These are phyloP conservation scores for Piezodorus guildinii DNA, from an alignment of 1,140 invertebrate species.

Conservation along the genomic window DNA sequence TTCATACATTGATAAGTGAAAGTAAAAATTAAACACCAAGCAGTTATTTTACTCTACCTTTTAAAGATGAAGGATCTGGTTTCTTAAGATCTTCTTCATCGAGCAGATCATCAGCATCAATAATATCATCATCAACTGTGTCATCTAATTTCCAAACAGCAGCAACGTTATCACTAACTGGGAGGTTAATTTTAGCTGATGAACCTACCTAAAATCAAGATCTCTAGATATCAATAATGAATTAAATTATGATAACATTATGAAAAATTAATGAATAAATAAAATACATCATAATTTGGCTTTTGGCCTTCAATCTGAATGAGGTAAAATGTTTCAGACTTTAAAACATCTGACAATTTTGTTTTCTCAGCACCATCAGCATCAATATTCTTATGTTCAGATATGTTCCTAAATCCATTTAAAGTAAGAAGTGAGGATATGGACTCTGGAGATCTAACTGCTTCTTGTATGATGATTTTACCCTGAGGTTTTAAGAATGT, in stretches of 20 bases:
- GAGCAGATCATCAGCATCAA: constrained; percentile 76
- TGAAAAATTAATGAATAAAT: not conserved
- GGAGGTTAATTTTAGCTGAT: constrained; percentile 36
- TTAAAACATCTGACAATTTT: not conserved
- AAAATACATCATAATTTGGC: constrained; percentile 25
- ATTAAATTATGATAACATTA: not conserved
- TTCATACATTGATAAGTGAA: too few relatives aligned
- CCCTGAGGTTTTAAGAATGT: constrained; percentile 48
- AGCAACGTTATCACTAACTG: constrained; percentile 41
- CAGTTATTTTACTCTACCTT: constrained; percentile 43
- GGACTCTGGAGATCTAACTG: not conserved
- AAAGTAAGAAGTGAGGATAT: constrained; percentile 42
- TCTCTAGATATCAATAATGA: not conserved
- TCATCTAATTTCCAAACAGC: constrained; percentile 56
- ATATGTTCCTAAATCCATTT: constrained; percentile 48
- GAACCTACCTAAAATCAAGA: constrained; percentile 43
- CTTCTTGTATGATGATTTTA: constrained; percentile 30
- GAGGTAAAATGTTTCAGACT: constrained; percentile 13
- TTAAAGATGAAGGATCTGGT: constrained; percentile 65
- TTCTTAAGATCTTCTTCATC: constrained; percentile 81
- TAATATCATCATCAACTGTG: constrained; percentile 66
- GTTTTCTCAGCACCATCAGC: constrained; percentile 12
- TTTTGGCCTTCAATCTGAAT: constrained; percentile 20
- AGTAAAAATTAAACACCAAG: too few relatives aligned
- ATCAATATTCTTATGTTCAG: constrained; percentile 30